phyloP scores from a whole-genome alignment of 2,113 vertebrate genomes.

The Malurus melanocephalus region DNA sequence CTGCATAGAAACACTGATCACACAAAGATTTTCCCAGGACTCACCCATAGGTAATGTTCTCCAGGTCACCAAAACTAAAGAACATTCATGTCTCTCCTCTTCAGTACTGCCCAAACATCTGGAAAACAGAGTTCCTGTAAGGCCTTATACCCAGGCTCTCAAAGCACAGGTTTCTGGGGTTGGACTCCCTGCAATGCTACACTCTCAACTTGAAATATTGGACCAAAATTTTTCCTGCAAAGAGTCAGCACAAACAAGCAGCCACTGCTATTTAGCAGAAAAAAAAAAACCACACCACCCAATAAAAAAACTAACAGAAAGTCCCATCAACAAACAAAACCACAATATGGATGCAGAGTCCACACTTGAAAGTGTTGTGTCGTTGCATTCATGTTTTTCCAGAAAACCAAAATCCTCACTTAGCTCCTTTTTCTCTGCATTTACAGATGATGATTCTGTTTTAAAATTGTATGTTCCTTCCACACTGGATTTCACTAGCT shows the following conservation, averaged over 20 bases:
- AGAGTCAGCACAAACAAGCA: not conserved
- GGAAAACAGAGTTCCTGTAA: not conserved
- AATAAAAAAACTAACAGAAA: not conserved
- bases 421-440: not conserved
- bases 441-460: not conserved
- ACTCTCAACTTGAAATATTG: not conserved
- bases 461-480: not conserved
- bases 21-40: not conserved
- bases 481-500: not conserved
- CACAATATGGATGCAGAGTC: not conserved
- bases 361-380: not conserved
- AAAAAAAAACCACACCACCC: too few relatives aligned
- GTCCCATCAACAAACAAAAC: not conserved
- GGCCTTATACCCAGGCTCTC: not conserved
- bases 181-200: not conserved
- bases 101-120: not conserved
- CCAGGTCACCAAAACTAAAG: not conserved
- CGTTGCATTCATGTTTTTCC: not conserved
- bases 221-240: not conserved
- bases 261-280: not conserved
- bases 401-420: not conserved
- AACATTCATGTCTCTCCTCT: not conserved
- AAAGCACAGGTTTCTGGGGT: not conserved
- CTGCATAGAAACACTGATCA: not conserved
- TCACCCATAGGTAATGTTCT: not conserved